These are phyloP conservation scores for Gastrophryne carolinensis DNA, from an alignment of 2,797 vertebrate species.

Conservation along the genomic window DNA sequence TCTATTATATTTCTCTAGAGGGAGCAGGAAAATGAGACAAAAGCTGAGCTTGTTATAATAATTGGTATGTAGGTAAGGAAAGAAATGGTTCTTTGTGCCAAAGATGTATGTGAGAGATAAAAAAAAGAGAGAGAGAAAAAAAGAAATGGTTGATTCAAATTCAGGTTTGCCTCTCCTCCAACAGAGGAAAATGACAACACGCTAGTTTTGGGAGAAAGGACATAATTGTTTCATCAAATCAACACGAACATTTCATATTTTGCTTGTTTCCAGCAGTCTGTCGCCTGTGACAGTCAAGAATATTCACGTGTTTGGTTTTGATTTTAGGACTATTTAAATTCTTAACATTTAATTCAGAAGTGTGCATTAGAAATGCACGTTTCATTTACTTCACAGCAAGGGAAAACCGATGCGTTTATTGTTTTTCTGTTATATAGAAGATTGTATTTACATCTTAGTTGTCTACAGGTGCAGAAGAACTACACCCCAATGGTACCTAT, in stretches of 20 bases:
- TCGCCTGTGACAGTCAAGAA: constrained; percentile 2
- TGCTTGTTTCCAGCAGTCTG: constrained; percentile 13
- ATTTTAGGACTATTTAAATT: neutral
- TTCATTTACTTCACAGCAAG: too few species aligned
- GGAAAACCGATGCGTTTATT: too few species aligned
- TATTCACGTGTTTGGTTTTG: neutral
- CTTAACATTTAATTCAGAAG: neutral
- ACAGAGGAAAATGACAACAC: constrained; percentile 36
- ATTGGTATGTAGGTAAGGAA: constrained; percentile 48
- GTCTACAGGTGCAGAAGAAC: too few species aligned
- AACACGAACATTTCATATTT: constrained; percentile 28
- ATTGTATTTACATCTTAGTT: too few species aligned
- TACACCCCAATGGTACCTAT: too few species aligned
- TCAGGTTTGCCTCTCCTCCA: constrained; percentile 46
- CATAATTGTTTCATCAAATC: constrained; percentile 40
- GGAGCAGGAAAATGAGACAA: constrained; percentile 45
- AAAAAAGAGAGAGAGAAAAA: constrained; percentile 35
- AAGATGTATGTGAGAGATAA: constrained; percentile 45
- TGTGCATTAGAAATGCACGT: neutral
- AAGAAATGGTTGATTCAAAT: constrained; percentile 41
- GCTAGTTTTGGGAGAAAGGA: constrained; percentile 31
- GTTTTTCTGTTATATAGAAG: too few species aligned
- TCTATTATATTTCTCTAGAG: constrained; percentile 48
- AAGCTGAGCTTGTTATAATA: constrained; percentile 51
- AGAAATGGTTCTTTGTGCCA: constrained; percentile 46